Base-by-base conservation (phyloP, 2,797 vertebrate species). In the Pipistrellus pipistrellus region DNA sequence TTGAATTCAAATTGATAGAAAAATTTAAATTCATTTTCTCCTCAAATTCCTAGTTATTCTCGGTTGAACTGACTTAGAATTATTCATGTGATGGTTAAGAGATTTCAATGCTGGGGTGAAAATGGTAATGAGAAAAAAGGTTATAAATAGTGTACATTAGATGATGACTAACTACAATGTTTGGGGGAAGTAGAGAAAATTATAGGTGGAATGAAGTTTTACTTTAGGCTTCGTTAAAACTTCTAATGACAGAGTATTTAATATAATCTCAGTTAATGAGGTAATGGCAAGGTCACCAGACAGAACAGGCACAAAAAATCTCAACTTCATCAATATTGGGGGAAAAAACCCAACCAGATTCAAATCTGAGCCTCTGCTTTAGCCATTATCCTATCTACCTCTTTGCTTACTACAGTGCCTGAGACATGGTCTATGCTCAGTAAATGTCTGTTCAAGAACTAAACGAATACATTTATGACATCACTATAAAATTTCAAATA, bases 101-200 rank as follows among this genome's bases (percentile, higher is more conserved):
- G 32, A 80, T 48, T 91, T 78, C 38, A 73, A 48, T 76, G n/a
- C 53, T 88, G 23, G 30, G 55, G 32, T 95, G 82, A 86, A 92
- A 93, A 96, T 68, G 53, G 55, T 93, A 92, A 92, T 75, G 46
- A 94, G 62, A 93, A 85, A 90, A 90, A 91, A 75, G 73, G 27
- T 76, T 93, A 84, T 91, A 94, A 91, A 86, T 86, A 90, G 82
- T 69, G 21, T 57, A 78, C 14, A 17, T 75, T 94, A 32, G 46
- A 69, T 17, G 51, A 71, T 88, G 41, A 88, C 69, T 85, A 53
- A 68, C 41, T 46, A 30, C 20, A 32, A 0, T 35, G 41, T 55
- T 91, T 90, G 44, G 30, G 64, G 32, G 35, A 81, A 78, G 55
- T 71, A 46, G 59, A 95, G 69, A 62, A 48, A 77, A 86, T 75